These are phyloP conservation scores for Sardinella longiceps DNA, from an alignment of 2,797 vertebrate species.

Conservation along the genomic window DNA sequence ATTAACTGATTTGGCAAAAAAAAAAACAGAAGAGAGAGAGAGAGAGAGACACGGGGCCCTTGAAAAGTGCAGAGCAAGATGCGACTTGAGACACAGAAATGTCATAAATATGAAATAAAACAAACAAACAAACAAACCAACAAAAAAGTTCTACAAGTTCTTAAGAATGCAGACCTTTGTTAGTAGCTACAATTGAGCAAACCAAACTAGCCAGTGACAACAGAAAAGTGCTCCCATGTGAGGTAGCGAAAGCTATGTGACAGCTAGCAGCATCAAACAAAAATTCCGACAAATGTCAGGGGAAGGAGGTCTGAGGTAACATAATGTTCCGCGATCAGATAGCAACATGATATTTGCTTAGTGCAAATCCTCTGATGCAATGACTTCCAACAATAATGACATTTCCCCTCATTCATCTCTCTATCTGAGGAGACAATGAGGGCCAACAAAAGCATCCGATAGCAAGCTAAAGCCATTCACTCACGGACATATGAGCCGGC, in stretches of 20 bases:
- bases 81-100: not conserved
- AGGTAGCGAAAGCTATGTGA: not conserved
- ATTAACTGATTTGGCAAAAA: not conserved
- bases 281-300: not conserved
- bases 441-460: constrained; percentile 61
- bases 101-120: not conserved
- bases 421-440: constrained; percentile 59
- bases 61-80: not conserved
- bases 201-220: not conserved
- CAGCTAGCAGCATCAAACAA: not conserved
- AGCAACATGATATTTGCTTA: not conserved
- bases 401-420: constrained; percentile 29
- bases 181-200: not conserved
- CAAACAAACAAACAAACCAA: too few relatives aligned
- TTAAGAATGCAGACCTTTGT: not conserved
- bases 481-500: constrained; percentile 50
- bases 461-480: constrained; percentile 60
- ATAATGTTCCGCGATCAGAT: not conserved
- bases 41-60: not conserved
- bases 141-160: not conserved
- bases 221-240: not conserved
- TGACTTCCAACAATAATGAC: constrained; percentile 48
- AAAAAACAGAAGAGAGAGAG: too few relatives aligned
- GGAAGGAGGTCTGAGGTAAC: not conserved
- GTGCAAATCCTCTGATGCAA: constrained; percentile 36